phyloP scores from a whole-genome alignment of 2,797 vertebrate species.

The Enteromius mattozi region DNA sequence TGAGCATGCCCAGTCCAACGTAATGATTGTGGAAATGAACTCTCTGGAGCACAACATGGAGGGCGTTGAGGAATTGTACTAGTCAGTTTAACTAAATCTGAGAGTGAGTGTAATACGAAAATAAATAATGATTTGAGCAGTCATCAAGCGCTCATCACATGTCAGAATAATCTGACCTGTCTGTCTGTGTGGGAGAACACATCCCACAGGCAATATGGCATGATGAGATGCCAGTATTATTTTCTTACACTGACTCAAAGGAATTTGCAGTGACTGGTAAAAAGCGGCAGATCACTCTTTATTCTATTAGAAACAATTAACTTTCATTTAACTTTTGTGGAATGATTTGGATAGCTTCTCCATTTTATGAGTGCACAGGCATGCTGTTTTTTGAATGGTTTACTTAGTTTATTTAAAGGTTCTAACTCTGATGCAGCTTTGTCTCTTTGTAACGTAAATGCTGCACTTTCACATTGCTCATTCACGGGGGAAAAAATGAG shows the following conservation, averaged over 20 bases:
- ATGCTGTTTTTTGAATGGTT: not conserved
- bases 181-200: slow-evolving; percentile 30
- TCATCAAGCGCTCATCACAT: slow-evolving; percentile 29
- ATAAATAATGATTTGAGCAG: slow-evolving; percentile 15
- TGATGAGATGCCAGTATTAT: slow-evolving; percentile 27
- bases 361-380: not conserved
- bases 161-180: slow-evolving; percentile 38
- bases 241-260: slow-evolving; percentile 13
- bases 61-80: slow-evolving; percentile 18
- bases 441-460: not conserved
- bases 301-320: slow-evolving; percentile 4
- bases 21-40: slow-evolving; percentile 39
- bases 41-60: not conserved
- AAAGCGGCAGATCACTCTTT: not conserved
- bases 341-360: not conserved
- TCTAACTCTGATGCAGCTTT: not conserved
- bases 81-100: slow-evolving; percentile 5
- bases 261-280: not conserved
- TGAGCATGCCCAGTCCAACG: slow-evolving; percentile 15
- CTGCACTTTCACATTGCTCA: not conserved
- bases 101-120: not conserved
- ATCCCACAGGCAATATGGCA: slow-evolving; percentile 37
- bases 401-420: not conserved
- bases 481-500: not conserved
- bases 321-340: not conserved